Percentiles rank a stretch among this genome's conserved stretches.
These are phyloP conservation scores for Hyles euphorbiae DNA, from an alignment of 1,140 invertebrate species.

Conservation along the genomic window DNA sequence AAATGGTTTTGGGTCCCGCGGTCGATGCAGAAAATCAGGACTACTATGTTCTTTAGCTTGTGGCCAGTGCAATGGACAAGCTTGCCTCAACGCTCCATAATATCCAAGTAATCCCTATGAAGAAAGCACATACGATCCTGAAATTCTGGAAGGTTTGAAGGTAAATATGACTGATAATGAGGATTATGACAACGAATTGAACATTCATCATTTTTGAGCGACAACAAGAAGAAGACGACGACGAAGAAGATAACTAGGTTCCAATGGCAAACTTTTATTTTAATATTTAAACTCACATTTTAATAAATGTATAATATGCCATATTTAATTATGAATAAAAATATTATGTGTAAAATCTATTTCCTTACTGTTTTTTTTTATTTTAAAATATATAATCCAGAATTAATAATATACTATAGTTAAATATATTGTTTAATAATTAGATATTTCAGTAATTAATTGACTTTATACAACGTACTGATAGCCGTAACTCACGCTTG, in stretches of 20 bases:
- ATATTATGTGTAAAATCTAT: constrained; percentile 30
- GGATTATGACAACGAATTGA: too few relatives aligned
- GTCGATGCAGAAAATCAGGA: neutral
- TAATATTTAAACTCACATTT: constrained; percentile 33
- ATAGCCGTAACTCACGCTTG: too few relatives aligned
- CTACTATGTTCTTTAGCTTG: neutral
- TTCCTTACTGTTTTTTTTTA: constrained; percentile 29
- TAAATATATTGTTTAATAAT: neutral
- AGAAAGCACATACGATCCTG: constrained; percentile 33
- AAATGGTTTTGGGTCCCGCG: neutral
- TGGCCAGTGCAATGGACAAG: neutral
- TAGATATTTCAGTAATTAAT: neutral
- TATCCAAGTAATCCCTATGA: constrained; percentile 17
- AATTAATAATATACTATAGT: neutral
- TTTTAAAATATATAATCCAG: neutral
- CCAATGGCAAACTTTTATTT: constrained; percentile 21
- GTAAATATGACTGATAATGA: constrained; percentile 33
- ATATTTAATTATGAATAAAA: constrained; percentile 37
- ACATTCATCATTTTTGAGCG: too few relatives aligned
- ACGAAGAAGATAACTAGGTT: constrained; percentile 40
- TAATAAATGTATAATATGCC: constrained; percentile 30
- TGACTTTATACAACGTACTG: too few relatives aligned
- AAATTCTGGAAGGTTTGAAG: constrained; percentile 32
- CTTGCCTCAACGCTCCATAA: neutral
- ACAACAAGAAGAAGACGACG: constrained; percentile 39